Base-by-base conservation (phyloP, 1,140 invertebrate genomes). In the Coelopa frigida region DNA sequence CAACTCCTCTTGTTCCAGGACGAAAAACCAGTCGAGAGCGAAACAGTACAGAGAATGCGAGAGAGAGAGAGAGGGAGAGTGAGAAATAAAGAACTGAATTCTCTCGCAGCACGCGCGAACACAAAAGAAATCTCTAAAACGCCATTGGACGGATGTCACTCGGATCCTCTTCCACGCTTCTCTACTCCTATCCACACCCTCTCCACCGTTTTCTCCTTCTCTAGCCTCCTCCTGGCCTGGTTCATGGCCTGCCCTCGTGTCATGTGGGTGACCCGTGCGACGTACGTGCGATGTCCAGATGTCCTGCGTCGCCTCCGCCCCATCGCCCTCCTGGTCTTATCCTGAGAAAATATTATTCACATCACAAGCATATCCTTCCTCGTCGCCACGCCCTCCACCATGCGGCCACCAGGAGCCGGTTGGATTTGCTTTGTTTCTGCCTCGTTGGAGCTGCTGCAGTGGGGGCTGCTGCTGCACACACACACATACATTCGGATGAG, bases 71-170 rank as follows among this genome's bases (percentile, higher is more conserved):
- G 31, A 44, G 22, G 36, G 32, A 33, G 36, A 35, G 31, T 44
- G 43, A 44, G 24, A 31, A 36, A 44, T 35, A 44, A 44, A 44
- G 31, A 44, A 20, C 40, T 31, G 8, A 15, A 36, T 2, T 14
- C 33, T 17, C 7, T 35, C 12, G 20, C 33, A 4, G 12, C 33
- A 35, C 20, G 17, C 15, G 2, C n/a, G 17, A 35, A 10, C 17
- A 14, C 31, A 33, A 33, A 17, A 3, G n/a, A 33, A n/a, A n/a
- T n/a, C n/a, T n/a, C n/a, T n/a, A n/a, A n/a, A n/a, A n/a, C n/a
- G n/a, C n/a, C n/a, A n/a, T n/a, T n/a, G n/a, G n/a, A n/a, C n/a
- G n/a, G n/a, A n/a, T n/a, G n/a, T n/a, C n/a, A n/a, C n/a, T n/a
- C n/a, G n/a, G n/a, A n/a, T 17, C 20, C 7, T 36, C 1, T 36